Conservation (phyloP, 1,140 invertebrate species). For the Drosophila navojoa region DNA sequence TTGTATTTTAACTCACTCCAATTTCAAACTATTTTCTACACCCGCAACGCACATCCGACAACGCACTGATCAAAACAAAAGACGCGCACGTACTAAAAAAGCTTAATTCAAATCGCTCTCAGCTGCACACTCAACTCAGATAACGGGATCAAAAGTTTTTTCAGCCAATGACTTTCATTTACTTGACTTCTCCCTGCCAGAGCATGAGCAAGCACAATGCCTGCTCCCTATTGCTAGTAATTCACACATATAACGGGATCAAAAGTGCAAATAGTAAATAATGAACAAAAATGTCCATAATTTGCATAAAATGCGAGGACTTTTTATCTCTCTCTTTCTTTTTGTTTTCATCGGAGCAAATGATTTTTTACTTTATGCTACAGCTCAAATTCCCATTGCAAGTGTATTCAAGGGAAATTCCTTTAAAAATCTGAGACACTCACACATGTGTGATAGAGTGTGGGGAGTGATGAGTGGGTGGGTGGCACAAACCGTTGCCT, state of each 20-base stretch:
- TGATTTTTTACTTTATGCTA: not conserved
- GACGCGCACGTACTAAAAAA: not conserved
- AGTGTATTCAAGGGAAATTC: slow-evolving; percentile 11
- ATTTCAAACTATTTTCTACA: not conserved
- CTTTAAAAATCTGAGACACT: slow-evolving; percentile 66
- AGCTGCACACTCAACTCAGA: not conserved
- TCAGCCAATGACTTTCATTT: not conserved
- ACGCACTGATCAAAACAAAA: not conserved
- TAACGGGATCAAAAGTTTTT: not conserved
- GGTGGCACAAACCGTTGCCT: slow-evolving; percentile 13
- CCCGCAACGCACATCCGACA: not conserved
- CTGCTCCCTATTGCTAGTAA: not conserved
- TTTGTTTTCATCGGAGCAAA: too few species aligned
- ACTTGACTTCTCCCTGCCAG: not conserved
- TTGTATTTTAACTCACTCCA: not conserved
- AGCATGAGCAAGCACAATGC: not conserved
- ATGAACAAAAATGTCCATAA: too few species aligned
- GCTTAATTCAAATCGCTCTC: not conserved
- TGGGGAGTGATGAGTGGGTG: not conserved
- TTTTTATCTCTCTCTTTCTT: too few species aligned
- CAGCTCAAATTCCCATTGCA: not conserved
- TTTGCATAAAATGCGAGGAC: too few species aligned
- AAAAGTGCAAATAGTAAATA: not conserved
- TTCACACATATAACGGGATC: not conserved
- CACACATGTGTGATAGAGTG: not conserved